phyloP scores from a whole-genome alignment of 2,113 vertebrate genomes.

The Thunnus thynnus region DNA sequence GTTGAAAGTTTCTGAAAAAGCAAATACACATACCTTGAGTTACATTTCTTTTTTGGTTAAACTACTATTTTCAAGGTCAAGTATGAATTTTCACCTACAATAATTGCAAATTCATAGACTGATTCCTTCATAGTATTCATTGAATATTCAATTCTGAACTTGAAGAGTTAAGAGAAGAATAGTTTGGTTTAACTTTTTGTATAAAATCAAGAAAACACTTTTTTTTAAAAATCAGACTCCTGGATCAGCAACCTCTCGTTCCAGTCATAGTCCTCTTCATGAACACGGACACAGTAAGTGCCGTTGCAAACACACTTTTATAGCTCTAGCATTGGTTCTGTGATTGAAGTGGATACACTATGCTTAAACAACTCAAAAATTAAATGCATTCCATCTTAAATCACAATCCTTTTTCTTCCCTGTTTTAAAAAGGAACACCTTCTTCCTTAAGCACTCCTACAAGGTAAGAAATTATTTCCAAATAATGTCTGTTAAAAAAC shows the following conservation, averaged over 20 bases:
- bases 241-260: constrained; percentile 75
- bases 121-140: too few relatives aligned
- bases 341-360: background rate
- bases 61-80: background rate
- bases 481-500: background rate
- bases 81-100: background rate
- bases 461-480: constrained; percentile 67
- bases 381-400: background rate
- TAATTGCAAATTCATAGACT: background rate
- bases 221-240: constrained; percentile 73
- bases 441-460: constrained; percentile 66
- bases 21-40: too few relatives aligned
- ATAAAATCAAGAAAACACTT: background rate
- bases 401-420: background rate
- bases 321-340: background rate
- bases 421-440: constrained; percentile 78
- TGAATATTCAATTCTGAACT: too few relatives aligned
- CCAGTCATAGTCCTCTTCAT: constrained; percentile 73
- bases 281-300: constrained; percentile 78
- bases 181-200: background rate
- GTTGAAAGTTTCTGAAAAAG: too few relatives aligned
- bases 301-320: background rate
- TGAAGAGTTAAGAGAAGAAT: too few relatives aligned
- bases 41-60: background rate
- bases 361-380: background rate